Evolutionary conservation across 1,140 invertebrate genomes (phyloP).

Genomic region (Heliconius congener): DNA sequence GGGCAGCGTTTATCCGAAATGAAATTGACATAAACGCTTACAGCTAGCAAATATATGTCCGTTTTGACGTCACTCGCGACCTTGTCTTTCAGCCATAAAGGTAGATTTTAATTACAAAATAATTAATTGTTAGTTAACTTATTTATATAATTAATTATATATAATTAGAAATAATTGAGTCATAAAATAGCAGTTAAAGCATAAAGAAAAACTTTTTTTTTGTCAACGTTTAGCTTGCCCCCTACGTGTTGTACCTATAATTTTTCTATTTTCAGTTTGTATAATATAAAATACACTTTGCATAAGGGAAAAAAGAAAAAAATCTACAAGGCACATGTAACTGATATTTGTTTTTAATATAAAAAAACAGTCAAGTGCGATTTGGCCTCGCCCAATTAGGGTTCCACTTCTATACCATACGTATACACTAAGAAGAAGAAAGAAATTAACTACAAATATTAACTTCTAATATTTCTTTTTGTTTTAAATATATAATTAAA

Average conservation of each 20-base stretch:
- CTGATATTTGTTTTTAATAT: too few species aligned
- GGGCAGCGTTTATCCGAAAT: slow-evolving; percentile 38
- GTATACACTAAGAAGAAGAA: too few species aligned
- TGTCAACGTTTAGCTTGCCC: not conserved
- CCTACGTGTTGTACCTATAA: not conserved
- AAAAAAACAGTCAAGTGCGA: too few species aligned
- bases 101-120: slow-evolving; percentile 31
- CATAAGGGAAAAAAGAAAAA: too few species aligned
- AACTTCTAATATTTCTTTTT: too few species aligned
- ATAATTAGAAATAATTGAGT: not conserved
- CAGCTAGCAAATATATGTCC: slow-evolving; percentile 48
- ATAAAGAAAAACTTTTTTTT: not conserved
- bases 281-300: too few species aligned
- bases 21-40: slow-evolving; percentile 43
- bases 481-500: too few species aligned
- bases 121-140: slow-evolving; percentile 4
- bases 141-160: not conserved
- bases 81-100: slow-evolving; percentile 57
- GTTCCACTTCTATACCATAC: too few species aligned
- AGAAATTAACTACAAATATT: too few species aligned
- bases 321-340: too few species aligned
- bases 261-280: too few species aligned
- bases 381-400: too few species aligned
- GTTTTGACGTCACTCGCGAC: slow-evolving; percentile 58
- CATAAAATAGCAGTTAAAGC: not conserved